Evolutionary conservation across 2,113 vertebrate species (phyloP).

Genomic region (Jacana jacana): DNA sequence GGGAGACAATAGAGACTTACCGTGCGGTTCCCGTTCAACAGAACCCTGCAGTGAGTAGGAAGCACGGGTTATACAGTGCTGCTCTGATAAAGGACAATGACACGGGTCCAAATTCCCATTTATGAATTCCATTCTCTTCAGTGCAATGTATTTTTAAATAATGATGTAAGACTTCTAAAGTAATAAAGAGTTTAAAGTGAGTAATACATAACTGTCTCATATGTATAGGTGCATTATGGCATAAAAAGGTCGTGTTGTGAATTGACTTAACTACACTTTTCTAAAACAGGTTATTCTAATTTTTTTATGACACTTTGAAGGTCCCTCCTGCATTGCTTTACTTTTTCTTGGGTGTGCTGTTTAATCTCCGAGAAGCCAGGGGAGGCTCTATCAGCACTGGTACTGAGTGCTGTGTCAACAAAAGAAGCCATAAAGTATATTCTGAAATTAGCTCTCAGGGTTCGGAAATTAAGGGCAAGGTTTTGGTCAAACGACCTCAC

Average conservation of each 20-base stretch:
- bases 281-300: neutral
- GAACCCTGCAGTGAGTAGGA: neutral
- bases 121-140: neutral
- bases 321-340: neutral
- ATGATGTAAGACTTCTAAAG: neutral
- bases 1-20: neutral
- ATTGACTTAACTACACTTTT: neutral
- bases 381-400: neutral
- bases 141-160: neutral
- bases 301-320: neutral
- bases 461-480: slow-evolving; percentile 47
- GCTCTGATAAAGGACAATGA: neutral
- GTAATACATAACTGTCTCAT: neutral
- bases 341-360: slow-evolving; percentile 18
- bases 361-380: slow-evolving; percentile 12
- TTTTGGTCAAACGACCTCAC: slow-evolving; percentile 22
- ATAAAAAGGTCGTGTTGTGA: neutral
- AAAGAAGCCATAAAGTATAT: slow-evolving; percentile 25
- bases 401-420: slow-evolving; percentile 20
- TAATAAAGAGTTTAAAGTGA: neutral
- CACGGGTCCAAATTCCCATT: neutral
- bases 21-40: neutral
- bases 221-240: neutral
- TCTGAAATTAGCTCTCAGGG: slow-evolving; percentile 53
- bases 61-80: neutral